Base-by-base conservation (phyloP, 2,888 invertebrate species). In the Dryocosmus kuriphilus region DNA sequence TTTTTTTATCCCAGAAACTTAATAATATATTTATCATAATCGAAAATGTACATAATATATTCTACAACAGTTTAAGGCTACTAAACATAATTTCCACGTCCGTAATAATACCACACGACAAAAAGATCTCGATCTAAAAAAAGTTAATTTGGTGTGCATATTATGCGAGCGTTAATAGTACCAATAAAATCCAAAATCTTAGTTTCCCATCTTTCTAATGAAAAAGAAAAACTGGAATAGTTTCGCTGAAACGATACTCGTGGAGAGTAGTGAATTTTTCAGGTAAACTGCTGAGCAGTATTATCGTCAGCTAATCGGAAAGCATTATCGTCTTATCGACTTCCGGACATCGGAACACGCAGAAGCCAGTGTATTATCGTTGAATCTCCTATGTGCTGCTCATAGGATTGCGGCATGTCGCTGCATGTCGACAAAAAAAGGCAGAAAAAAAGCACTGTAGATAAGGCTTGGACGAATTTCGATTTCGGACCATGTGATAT, bases 271-370 rank as follows among this genome's bases (percentile, higher is more conserved):
- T 35, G 11, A 35, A 67, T 46, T 46, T 67, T 67, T 46, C 41
- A 67, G 24, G 67, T 16, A 27, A 67, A 46, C 46, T 19, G 16
- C 41, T 38, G 4, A 22, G 24, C 65, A 16, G 65, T 65, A 30
- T 41, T 67, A 67, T 67, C 67, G 27, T 67, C 19, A 67, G 41
- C 46, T 67, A 67, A 67, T 67, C 67, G 46, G 46, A 46, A 67
- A 67, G 67, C 67, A 67, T 67, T 67, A 67, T 67, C 38, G 46
- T 27, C 41, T 67, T 27, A 67, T 67, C 67, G 46, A 67, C 67
- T 46, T 67, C 41, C 46, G 67, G 41, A 67, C 46, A 67, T 67
- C 41, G 67, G 46, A 67, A 67, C 67, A 67, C 67, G 67, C 41
- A 67, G 27, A 27, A 67, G 46, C 67, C 27, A 67, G 46, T 27